These are phyloP conservation scores for Beroe ovata DNA, from an alignment of 37 sponge, comb jelly and placozoan species.

Conservation along the genomic window DNA sequence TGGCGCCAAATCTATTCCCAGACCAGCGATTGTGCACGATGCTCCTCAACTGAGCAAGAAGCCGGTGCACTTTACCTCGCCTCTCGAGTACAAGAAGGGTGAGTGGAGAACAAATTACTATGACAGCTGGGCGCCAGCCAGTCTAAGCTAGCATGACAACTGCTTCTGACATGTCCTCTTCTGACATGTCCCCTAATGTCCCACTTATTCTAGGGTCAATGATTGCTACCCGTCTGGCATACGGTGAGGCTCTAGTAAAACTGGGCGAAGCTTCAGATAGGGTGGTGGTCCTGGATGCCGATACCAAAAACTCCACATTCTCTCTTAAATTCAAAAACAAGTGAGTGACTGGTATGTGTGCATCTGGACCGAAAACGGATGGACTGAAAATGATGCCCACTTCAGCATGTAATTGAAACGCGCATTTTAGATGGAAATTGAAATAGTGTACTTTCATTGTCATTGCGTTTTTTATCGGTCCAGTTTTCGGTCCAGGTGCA, in stretches of 20 bases:
- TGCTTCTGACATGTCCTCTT: too few relatives aligned
- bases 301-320: constrained; percentile 99
- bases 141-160: too few relatives aligned
- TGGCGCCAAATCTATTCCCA: constrained; percentile 73
- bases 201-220: constrained; percentile 32
- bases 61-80: constrained; percentile 73
- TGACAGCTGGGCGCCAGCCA: too few relatives aligned
- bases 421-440: too few relatives aligned
- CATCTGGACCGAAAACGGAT: too few relatives aligned
- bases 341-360: not conserved
- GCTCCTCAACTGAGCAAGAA: constrained; percentile 73
- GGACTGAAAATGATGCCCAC: too few relatives aligned
- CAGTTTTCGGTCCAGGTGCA: too few relatives aligned
- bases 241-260: constrained; percentile 89
- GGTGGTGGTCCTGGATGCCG: constrained; percentile 88
- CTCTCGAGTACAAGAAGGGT: constrained; percentile 90
- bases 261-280: constrained; percentile 77
- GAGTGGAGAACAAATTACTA: too few relatives aligned
- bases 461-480: too few relatives aligned
- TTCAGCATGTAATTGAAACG: too few relatives aligned
- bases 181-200: too few relatives aligned
- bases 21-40: constrained; percentile 75
- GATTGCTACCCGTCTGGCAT: constrained; percentile 88
- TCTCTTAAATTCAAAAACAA: constrained; percentile 94
- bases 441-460: too few relatives aligned